Percentiles rank a stretch among this genome's conserved stretches.
These are phyloP conservation scores for Centropyge bicolor DNA, from an alignment of 2,797 vertebrate species.

Conservation along the genomic window DNA sequence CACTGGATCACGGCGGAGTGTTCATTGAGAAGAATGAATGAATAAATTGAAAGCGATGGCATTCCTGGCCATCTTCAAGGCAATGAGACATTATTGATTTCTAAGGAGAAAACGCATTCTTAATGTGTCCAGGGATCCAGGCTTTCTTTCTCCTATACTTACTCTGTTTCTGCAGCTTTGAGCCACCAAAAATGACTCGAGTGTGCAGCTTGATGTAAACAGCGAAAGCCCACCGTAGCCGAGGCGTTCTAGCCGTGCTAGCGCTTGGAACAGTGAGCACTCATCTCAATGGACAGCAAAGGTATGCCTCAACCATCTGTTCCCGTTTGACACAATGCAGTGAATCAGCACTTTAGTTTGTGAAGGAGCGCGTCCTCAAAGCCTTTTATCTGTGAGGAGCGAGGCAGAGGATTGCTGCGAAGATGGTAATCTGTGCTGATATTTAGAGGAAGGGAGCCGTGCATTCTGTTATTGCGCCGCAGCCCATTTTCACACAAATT, in stretches of 20 bases:
- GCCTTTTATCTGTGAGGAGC: constrained; percentile 47
- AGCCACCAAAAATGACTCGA: constrained; percentile 19
- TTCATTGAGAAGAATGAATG: constrained; percentile 72
- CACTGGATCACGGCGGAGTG: constrained; percentile 51
- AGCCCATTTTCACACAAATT: constrained; percentile 41
- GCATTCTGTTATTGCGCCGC: constrained; percentile 41
- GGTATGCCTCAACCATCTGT: constrained; percentile 56
- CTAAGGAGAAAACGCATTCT: constrained; percentile 70
- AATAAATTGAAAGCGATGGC: constrained; percentile 76
- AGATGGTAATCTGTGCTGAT: constrained; percentile 57
- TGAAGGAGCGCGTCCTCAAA: constrained; percentile 40
- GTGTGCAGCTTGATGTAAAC: constrained; percentile 11
- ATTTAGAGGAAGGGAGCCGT: constrained; percentile 43
- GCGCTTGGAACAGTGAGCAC: constrained; percentile 29
- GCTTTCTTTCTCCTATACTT: constrained; percentile 17
- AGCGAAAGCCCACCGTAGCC: background rate
- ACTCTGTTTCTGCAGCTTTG: constrained; percentile 29
- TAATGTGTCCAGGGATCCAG: constrained; percentile 65
- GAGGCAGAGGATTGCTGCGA: constrained; percentile 26
- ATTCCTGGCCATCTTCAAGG: constrained; percentile 68
- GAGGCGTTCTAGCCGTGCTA: background rate
- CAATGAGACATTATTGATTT: constrained; percentile 81
- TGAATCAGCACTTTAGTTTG: constrained; percentile 58
- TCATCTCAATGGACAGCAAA: constrained; percentile 43
- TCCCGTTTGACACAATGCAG: constrained; percentile 52